These are phyloP conservation scores for Lissonota sp. DNA, from an alignment of 2,888 invertebrate species.

Conservation along the genomic window DNA sequence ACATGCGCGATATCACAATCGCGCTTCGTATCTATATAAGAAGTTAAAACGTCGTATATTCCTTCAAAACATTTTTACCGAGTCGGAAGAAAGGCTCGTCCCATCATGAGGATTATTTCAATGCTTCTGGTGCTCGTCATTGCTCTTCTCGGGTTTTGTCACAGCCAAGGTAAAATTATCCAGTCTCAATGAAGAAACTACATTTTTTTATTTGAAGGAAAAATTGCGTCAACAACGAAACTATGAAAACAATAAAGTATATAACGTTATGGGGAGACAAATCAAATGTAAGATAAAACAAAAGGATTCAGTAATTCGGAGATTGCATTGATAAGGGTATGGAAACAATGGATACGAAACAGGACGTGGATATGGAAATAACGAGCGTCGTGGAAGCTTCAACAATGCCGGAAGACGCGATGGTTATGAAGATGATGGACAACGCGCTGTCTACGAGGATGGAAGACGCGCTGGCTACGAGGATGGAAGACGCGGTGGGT, in stretches of 20 bases:
- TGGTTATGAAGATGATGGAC: neutral
- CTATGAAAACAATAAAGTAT: neutral
- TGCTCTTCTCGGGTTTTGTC: conserved; percentile 29
- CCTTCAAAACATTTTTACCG: neutral
- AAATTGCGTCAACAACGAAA: neutral
- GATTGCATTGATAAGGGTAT: neutral
- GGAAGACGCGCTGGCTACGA: conserved; percentile 14
- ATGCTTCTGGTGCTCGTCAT: conserved; percentile 32
- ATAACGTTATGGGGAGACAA: neutral
- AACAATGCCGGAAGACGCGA: no score
- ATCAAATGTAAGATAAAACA: neutral
- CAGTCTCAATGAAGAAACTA: neutral
- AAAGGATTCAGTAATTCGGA: neutral
- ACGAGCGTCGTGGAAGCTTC: no score
- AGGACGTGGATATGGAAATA: neutral
- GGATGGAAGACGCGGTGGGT: neutral
- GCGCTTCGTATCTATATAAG: no score
- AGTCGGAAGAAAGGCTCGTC: neutral
- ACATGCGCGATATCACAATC: no score
- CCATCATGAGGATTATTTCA: conserved; percentile 43
- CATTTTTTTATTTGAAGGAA: neutral
- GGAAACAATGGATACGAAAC: neutral
- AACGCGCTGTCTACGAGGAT: neutral
- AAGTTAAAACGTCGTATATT: no score
- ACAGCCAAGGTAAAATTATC: conserved; percentile 40